A percentile compares a stretch with the other conserved stretches of the same genome.
These are phyloP conservation scores for Lynx canadensis DNA, from an alignment of 2,113 vertebrate genomes.

Conservation along the genomic window DNA sequence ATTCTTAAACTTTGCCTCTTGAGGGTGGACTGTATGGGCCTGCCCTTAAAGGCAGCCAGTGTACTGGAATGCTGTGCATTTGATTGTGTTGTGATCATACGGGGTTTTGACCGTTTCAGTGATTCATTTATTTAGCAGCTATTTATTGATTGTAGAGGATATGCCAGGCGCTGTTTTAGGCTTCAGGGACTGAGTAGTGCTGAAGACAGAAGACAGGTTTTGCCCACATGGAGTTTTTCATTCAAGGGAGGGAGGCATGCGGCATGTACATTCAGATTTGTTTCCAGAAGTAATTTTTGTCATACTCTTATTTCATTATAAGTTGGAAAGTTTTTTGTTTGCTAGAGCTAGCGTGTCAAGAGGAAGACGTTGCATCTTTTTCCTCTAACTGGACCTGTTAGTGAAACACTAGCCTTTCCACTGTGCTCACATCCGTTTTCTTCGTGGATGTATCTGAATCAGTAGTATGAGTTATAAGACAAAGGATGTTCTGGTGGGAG, in stretches of 20 bases:
- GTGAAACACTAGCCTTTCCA: accelerated
- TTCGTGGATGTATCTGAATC: accelerated
- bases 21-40: background rate
- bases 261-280: accelerated
- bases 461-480: accelerated
- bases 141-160: background rate
- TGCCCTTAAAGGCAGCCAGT: background rate
- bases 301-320: background rate
- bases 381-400: background rate
- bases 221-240: accelerated
- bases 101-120: background rate
- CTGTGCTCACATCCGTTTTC: background rate
- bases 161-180: background rate
- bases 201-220: background rate
- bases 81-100: too few relatives aligned
- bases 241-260: background rate
- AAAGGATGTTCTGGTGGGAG: accelerated
- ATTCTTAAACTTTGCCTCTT: background rate
- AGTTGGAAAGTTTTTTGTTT: background rate
- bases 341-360: background rate
- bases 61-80: accelerated
- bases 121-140: background rate
- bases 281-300: background rate
- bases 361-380: background rate
- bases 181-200: background rate